Evolutionary conservation across 2,797 vertebrate genomes (phyloP).

Genomic region (Alfaro cultratus): DNA sequence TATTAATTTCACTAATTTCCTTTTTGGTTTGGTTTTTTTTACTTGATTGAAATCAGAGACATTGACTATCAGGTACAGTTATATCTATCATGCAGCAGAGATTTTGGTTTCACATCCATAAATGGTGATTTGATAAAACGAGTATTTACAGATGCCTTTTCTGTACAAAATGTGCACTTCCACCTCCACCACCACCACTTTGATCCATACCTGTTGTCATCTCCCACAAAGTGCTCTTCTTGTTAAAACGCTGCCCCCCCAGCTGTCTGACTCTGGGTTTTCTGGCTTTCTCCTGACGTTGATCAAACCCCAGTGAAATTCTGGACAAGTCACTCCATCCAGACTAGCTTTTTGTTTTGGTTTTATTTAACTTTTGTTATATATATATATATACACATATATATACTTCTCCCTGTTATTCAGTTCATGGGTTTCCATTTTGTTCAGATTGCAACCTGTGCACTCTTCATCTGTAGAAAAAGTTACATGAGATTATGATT

Average conservation of each 20-base stretch:
- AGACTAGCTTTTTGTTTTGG: slow-evolving; percentile 70
- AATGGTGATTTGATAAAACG: slow-evolving; percentile 20
- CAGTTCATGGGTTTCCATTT: slow-evolving; percentile 75
- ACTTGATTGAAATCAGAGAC: slow-evolving; percentile 16
- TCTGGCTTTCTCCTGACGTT: slow-evolving; percentile 89
- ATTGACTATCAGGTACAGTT: slow-evolving; percentile 12
- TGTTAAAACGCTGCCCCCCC: slow-evolving; percentile 79
- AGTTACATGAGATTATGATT: background rate
- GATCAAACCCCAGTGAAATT: slow-evolving; percentile 84
- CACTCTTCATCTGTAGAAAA: slow-evolving; percentile 86
- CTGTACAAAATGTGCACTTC: slow-evolving; percentile 54
- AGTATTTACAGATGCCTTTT: slow-evolving; percentile 29
- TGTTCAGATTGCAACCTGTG: slow-evolving; percentile 85
- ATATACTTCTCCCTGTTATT: slow-evolving; percentile 43
- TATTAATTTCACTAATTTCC: too few species aligned
- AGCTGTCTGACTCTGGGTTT: slow-evolving; percentile 99
- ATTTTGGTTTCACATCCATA: slow-evolving; percentile 49
- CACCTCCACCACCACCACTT: slow-evolving; percentile 4
- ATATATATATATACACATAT: too few species aligned
- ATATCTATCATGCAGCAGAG: slow-evolving; percentile 94
- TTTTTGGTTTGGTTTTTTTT: slow-evolving; percentile 31
- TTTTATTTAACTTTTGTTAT: slow-evolving; percentile 18
- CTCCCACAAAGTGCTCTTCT: slow-evolving; percentile 39
- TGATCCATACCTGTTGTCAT: slow-evolving; percentile 29
- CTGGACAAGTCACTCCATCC: slow-evolving; percentile 84